Evolutionary conservation across 2,888 invertebrate genomes (phyloP).

Genomic region (Homarus gammarus): DNA sequence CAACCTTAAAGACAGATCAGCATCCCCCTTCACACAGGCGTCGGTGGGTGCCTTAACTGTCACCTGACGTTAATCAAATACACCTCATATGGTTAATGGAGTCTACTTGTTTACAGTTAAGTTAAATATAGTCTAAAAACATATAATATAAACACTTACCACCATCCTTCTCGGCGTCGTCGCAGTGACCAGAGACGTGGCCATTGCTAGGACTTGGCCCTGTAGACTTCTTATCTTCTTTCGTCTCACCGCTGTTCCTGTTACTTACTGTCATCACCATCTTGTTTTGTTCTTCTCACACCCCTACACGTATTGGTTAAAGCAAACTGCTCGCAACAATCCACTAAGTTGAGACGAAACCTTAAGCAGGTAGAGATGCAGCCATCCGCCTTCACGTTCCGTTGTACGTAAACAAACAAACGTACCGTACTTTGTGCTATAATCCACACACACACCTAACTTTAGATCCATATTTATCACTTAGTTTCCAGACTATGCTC

Average conservation of each 20-base stretch:
- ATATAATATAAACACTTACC: neutral
- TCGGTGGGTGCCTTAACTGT: too few species aligned
- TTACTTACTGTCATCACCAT: constrained; percentile 71
- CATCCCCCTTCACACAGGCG: too few species aligned
- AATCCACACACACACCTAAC: neutral
- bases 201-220: constrained; percentile 50
- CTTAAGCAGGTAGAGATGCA: constrained; percentile 19
- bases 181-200: constrained; percentile 53
- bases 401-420: constrained; percentile 55
- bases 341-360: neutral
- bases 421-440: constrained; percentile 40
- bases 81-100: neutral
- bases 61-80: too few species aligned
- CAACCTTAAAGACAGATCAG: too few species aligned
- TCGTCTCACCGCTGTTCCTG: constrained; percentile 57
- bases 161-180: constrained; percentile 63
- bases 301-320: neutral
- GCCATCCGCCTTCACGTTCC: constrained; percentile 23
- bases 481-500: neutral
- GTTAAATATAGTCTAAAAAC: too few species aligned
- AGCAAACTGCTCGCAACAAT: neutral
- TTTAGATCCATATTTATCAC: neutral
- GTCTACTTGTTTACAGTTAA: neutral
- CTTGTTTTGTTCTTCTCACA: neutral
- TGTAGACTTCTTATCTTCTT: constrained; percentile 58